Evolutionary conservation across 2,113 vertebrate species (phyloP), one percentile per base, ranked within the genome.

Genomic region (Gopherus flavomarginatus): DNA sequence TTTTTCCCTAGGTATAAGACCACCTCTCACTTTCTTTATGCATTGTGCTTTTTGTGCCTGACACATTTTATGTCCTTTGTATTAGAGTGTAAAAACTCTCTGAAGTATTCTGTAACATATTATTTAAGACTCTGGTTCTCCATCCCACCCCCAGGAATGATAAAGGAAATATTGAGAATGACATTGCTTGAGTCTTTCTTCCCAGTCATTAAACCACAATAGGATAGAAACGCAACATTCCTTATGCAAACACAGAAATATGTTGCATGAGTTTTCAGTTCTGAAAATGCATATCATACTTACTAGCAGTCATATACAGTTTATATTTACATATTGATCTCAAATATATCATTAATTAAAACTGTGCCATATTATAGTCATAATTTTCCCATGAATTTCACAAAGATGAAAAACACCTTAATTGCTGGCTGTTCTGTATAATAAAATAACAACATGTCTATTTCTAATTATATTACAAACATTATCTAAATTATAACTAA

Each of bases 281-380:
- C 98, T 98, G 99, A 99, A 98, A 98, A 99, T 99, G 99, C 99
- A 99, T 99, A 98, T 99, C 98, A 98, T 99, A 99, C 98, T 99
- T 99, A 99, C 97, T 99, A 99, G 99, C 99, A 99, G 99, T 99
- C 99, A 99, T 99, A 98, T 99, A 99, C 99, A 99, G 98, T 98
- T 98, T 98, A 99, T 99, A 99, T 99, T 99, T 99, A 99, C 98
- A 99, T 97, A 98, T 99, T 98, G 98, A 99, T 99, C 98, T 99
- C 98, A 99, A 99, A 99, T 98, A 98, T 99, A 99, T 99, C 97
- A 98, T 98, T 98, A 99, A 98, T 98, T 98, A 99, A 98, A 98
- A 97, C 97, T 99, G 97, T 98, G 98, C 97, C 98, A 98, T 97
- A 93, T 97, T 97, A 96, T 98, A 99, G 98, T 99, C 98, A 98